Evolutionary conservation across 2,888 invertebrate species (phyloP), one percentile per base, ranked within the genome.

Genomic region (Xestia ashworthii): DNA sequence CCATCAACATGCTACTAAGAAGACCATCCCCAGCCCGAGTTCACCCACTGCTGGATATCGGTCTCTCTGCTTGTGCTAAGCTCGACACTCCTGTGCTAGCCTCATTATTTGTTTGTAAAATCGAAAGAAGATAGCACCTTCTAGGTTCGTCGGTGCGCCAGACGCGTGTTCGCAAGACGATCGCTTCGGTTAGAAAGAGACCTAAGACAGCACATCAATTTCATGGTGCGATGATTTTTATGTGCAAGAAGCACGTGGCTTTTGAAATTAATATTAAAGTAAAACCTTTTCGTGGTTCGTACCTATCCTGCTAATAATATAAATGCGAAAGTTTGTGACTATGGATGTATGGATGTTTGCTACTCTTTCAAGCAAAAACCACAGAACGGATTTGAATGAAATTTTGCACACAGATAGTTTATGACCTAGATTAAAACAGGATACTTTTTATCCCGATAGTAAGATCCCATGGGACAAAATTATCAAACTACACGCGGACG

Each of bases 161-260:
- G 50, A 11, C 11, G 25, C 25, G 11, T 44, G 64, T 65, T 65
- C 64, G 41, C 12, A 41, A 12, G 14, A 65, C 14, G n/a, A 44
- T 65, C 44, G 44, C n/a, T 65, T 65, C 12, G 5, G n/a, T 65
- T 65, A 65, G 46, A 14, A 65, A 44, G n/a, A 65, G 44, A 14
- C 14, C 41, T 16, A 53, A 11, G 14, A 50, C 50, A 22, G 25
- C 16, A 48, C 62, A 60, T 70, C 71, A 75, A 67, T 80, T 78
- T 78, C 65, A 77, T 66, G 73, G 74, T 41, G 11, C 48, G 11
- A 69, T 74, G 68, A 66, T 67, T 78, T 72, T 58, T 64, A 70
- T 53, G 38, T 25, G 25, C 22, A 16, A 58, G 46, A 60, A 53
- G 9, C 32, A 46, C 46, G 14, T 44, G 65, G 32, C 14, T n/a